Conservation (phyloP, 2,113 vertebrate species). For the Cebidichthys violaceus region DNA sequence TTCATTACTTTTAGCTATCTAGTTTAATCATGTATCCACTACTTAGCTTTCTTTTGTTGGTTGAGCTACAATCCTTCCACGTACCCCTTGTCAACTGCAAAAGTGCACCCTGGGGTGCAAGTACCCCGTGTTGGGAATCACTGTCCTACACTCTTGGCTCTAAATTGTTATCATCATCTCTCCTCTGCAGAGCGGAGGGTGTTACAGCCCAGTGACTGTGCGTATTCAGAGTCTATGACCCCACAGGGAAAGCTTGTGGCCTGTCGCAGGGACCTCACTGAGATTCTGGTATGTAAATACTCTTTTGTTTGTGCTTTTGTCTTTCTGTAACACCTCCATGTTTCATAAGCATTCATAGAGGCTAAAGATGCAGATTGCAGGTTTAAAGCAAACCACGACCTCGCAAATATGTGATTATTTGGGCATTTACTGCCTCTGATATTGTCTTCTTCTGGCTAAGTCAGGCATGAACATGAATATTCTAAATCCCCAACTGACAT, state of each 20-base stretch:
- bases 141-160: neutral
- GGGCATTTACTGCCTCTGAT: neutral
- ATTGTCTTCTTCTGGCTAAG: constrained; percentile 2
- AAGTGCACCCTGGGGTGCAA: neutral
- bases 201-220: constrained; percentile 91
- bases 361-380: constrained; percentile 10
- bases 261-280: constrained; percentile 90
- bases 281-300: constrained; percentile 88
- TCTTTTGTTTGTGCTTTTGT: neutral
- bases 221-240: constrained; percentile 90
- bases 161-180: constrained; percentile 6
- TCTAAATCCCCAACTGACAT: constrained; percentile 11
- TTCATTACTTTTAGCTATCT: neutral
- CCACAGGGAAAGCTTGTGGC: constrained; percentile 89
- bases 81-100: neutral
- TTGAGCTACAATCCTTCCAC: neutral
- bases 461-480: constrained; percentile 36
- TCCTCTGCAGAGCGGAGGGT: constrained; percentile 88
- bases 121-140: neutral
- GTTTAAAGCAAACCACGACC: neutral
- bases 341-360: neutral
- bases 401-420: constrained; percentile 17
- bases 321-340: neutral
- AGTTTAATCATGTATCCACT: neutral
- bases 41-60: neutral